Evolutionary conservation across 2,797 vertebrate genomes (phyloP), one percentile per base, ranked within the genome.

Genomic region (Apodemus agrarius): DNA sequence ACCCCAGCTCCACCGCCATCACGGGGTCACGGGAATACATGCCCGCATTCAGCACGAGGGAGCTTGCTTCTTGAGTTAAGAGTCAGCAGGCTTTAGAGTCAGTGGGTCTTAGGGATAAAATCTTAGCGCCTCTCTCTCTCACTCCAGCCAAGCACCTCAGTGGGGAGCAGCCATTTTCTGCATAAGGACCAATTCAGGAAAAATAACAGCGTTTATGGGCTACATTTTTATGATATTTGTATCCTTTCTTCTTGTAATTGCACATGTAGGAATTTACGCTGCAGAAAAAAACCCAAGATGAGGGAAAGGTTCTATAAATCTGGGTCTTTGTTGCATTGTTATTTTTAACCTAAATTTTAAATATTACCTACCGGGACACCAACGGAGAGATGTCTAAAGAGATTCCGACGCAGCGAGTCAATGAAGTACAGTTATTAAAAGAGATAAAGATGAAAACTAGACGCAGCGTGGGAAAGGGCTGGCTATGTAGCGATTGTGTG

Each of bases 311-410:
- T 84, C 80, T 78, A 13, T 83, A 96, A 81, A 12, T 92, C 63
- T 54, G 61, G 59, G 81, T 84, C 79, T 91, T 90, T 49, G 95
- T 80, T 59, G 79, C n/a, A 1, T 84, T 94, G 95, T 78, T 96
- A 85, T 95, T 95, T 95, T 97, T 92, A 96, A 91, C 89, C 76
- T 95, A 93, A 91, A 95, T 86, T 95, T 95, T 97, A 96, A 97
- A 91, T 89, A 81, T 40, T 43, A 16, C 78, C 78, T 76, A 3
- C 34, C n/a, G 69, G 57, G 46, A 80, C 52, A 93, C 63, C 89
- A 40, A 34, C 24, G 89, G 86, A 83, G 57, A 86, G 67, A 86
- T 89, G 37, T 37, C 57, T 69, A 76, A 92, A 93, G 91, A 89
- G 96, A 90, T 74, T 59, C 0, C 21, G 31, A 59, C 0, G 17